Evolutionary conservation across 2,797 vertebrate species (phyloP).

Genomic region (Argya squamiceps): DNA sequence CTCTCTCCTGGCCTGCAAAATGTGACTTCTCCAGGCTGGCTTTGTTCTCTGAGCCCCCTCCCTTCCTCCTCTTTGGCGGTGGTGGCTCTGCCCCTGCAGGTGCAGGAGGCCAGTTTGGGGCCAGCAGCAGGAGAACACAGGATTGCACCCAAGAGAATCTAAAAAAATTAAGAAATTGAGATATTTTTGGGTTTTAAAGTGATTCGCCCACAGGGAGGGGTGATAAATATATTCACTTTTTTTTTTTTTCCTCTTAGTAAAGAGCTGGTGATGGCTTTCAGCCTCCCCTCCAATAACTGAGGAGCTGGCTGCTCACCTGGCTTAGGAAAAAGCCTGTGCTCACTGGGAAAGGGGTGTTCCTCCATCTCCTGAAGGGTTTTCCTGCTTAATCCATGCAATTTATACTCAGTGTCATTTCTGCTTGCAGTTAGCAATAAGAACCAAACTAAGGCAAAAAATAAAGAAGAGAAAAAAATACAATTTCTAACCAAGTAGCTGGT

Average conservation of each 20-base stretch:
- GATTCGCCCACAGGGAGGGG: not conserved
- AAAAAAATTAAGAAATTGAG: not conserved
- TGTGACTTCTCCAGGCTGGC: rapidly evolving
- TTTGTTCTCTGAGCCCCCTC: not conserved
- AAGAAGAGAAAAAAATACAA: not conserved
- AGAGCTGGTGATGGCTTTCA: not conserved
- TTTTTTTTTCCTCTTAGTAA: not conserved
- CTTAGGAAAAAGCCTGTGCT: not conserved
- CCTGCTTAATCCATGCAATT: not conserved
- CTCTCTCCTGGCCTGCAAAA: not conserved
- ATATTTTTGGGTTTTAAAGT: not conserved
- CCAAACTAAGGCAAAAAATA: not conserved
- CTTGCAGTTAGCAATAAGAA: not conserved
- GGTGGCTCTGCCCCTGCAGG: no score
- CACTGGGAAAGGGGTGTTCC: not conserved
- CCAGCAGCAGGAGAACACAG: not conserved
- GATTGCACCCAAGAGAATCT: rapidly evolving
- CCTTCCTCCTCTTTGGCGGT: not conserved
- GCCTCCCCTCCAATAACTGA: not conserved
- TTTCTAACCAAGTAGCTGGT: not conserved
- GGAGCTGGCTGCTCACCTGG: not conserved
- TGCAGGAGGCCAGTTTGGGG: not conserved
- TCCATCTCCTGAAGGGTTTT: not conserved
- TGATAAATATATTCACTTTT: no score
- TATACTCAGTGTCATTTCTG: not conserved